phyloP scores from a whole-genome alignment of 2,888 invertebrate species.

The Plebejus melissa region DNA sequence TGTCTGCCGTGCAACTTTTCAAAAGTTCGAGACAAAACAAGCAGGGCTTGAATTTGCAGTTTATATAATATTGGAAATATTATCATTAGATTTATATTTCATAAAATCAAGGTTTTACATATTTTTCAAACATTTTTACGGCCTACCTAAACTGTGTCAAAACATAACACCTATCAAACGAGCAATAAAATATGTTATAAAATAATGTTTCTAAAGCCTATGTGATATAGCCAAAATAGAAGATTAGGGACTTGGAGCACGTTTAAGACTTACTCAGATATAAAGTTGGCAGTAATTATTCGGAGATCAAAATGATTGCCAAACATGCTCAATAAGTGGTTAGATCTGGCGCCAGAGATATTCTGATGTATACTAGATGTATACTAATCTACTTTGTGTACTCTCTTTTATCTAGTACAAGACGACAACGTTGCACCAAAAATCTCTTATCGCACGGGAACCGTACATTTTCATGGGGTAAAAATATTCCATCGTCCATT shows the following conservation, averaged over 20 bases:
- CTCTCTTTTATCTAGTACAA: no score
- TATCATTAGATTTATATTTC: no score
- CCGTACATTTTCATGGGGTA: no score
- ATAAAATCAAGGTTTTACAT: neutral
- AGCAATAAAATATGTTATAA: neutral
- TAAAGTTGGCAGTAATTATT: conserved; percentile 15
- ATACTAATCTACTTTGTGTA: no score
- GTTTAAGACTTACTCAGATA: neutral
- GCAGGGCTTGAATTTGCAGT: no score
- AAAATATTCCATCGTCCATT: no score
- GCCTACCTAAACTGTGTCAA: neutral
- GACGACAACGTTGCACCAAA: no score
- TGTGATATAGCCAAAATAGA: neutral
- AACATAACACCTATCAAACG: neutral
- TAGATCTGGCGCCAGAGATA: neutral
- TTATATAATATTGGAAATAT: no score
- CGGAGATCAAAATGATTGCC: conserved; percentile 8
- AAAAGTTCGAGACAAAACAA: no score
- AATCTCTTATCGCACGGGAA: no score
- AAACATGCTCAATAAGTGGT: conserved; percentile 8
- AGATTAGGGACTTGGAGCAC: neutral
- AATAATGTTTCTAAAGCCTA: neutral
- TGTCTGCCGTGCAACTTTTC: no score
- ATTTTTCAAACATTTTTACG: neutral
- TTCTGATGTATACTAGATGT: neutral